Evolutionary conservation across 2,888 invertebrate species (phyloP), one percentile per base, ranked within the genome.

Genomic region (Aleiodes leptofemur): DNA sequence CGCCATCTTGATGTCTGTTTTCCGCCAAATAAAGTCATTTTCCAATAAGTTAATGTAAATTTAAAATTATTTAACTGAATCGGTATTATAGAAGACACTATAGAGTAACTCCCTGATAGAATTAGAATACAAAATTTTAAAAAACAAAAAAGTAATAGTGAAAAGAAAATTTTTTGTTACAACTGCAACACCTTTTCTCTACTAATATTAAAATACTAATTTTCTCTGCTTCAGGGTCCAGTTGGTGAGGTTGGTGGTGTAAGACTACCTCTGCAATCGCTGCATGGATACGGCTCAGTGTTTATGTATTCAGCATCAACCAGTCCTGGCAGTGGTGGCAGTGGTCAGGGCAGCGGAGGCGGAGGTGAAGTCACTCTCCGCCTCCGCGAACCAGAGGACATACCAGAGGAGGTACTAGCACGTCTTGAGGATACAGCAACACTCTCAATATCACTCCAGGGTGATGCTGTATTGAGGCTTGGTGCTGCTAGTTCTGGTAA

Each of bases 301-400:
- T 89, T 89, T 86, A 89, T 89, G 89, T 89, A 89, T 84, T 89
- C 89, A 82, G 89, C 89, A 77, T 87, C 89, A 81, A 89, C 89
- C 83, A 89, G 89, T 81, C 88, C 89, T 66, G 89, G 88, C 69
- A 86, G 88, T 82, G 88, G 86, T 48, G 77, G 78, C 34, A 68
- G 50, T 59, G 78, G 78, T 55, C 81, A 80, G 61, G 83, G 84
- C 66, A 82, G 85, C 82, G 87, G 86, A 81, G 87, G 88, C 83
- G 86, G 86, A 74, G 86, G 86, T 72, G 89, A 89, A 82, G 89
- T 89, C 59, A 89, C 89, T 79, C 87, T 89, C 80, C 86, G 89
- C 79, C 87, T 89, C 82, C 89, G 88, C 84, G 89, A 89, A 83
- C 88, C 89, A 74, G 89, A 89, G 83, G 89, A 89, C 81, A 89